phyloP scores from a whole-genome alignment of 1,140 invertebrate genomes.

The Armadillidium nasatum region DNA sequence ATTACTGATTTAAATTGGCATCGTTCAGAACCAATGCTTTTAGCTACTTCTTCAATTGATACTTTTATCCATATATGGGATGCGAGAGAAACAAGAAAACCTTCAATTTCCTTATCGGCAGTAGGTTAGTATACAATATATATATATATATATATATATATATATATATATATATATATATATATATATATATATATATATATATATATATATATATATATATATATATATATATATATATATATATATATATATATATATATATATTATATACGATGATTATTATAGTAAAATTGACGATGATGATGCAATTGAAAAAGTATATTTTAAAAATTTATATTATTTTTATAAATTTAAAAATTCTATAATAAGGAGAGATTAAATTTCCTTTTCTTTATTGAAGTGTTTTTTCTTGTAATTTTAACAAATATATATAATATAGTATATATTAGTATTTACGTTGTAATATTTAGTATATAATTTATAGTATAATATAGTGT shows the following conservation, averaged over 20 bases:
- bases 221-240: neutral
- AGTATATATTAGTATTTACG: neutral
- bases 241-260: too few relatives aligned
- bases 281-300: too few relatives aligned
- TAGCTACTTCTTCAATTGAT: conserved; percentile 90
- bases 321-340: too few relatives aligned
- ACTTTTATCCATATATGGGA: conserved; percentile 93
- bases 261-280: too few relatives aligned
- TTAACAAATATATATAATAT: too few relatives aligned
- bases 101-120: conserved; percentile 71
- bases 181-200: neutral
- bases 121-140: conserved; percentile 55
- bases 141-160: neutral
- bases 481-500: too few relatives aligned
- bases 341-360: too few relatives aligned
- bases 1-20: conserved; percentile 93
- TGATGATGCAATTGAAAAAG: too few relatives aligned
- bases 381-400: too few relatives aligned
- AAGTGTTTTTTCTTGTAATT: too few relatives aligned
- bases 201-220: neutral
- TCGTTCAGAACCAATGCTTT: conserved; percentile 74
- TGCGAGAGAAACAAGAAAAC: conserved; percentile 74
- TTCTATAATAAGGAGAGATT: too few relatives aligned
- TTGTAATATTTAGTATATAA: too few relatives aligned
- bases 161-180: neutral